Evolutionary conservation across 2,888 invertebrate species (phyloP).

Genomic region (Drosophila parthenogenetica): DNA sequence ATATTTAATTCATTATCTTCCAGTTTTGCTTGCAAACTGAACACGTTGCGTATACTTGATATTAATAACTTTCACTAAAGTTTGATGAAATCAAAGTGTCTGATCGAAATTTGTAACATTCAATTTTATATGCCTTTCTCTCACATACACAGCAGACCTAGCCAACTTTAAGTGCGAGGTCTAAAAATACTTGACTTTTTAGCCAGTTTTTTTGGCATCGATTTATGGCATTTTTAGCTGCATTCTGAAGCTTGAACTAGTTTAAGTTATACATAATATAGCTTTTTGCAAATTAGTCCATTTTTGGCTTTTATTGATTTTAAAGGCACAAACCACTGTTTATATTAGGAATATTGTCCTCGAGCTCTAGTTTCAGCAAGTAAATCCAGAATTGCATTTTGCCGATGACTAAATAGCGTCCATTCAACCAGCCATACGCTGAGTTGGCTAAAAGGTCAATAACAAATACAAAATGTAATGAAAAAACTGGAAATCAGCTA

Average conservation of each 20-base stretch:
- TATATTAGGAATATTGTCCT: constrained; percentile 9
- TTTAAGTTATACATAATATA: too few relatives aligned
- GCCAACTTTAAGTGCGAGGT: too few relatives aligned
- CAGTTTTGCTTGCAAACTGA: not conserved
- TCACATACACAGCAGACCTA: too few relatives aligned
- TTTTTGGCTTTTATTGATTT: too few relatives aligned
- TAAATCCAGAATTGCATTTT: constrained; percentile 7
- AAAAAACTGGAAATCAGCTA: constrained; percentile 12
- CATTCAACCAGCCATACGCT: constrained; percentile 34
- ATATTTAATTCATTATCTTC: constrained; percentile 8
- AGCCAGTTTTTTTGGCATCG: too few relatives aligned
- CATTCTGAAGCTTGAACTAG: too few relatives aligned
- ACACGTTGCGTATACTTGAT: constrained; percentile 1
- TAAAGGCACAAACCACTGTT: constrained; percentile 15
- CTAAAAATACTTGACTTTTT: too few relatives aligned
- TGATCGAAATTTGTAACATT: not conserved
- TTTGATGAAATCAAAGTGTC: not conserved
- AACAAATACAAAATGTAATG: too few relatives aligned
- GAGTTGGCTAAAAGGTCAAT: constrained; percentile 22
- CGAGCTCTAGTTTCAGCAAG: not conserved
- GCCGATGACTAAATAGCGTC: constrained; percentile 20
- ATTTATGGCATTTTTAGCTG: too few relatives aligned
- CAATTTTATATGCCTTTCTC: not conserved
- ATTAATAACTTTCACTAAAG: not conserved
- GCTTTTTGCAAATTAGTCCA: too few relatives aligned